These are phyloP conservation scores for Drosophila murphyi DNA, from an alignment of 1,140 invertebrate genomes.

Conservation along the genomic window DNA sequence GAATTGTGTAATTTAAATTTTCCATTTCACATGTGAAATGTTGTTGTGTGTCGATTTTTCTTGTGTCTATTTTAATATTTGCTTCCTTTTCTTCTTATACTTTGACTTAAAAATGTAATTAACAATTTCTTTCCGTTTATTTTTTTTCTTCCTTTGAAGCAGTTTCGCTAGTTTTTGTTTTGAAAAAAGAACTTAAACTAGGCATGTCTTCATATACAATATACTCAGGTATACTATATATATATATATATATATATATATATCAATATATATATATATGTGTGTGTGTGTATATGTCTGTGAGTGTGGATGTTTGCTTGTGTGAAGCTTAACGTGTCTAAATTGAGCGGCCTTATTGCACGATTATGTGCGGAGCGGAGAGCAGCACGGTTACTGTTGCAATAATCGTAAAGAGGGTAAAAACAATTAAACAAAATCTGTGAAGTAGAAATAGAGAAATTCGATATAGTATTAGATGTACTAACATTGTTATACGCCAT, in stretches of 20 bases:
- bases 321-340: slow-evolving; percentile 69
- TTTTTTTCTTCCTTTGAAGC: slow-evolving; percentile 57
- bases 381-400: slow-evolving; percentile 97
- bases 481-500: neutral
- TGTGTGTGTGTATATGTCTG: slow-evolving; percentile 22
- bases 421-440: slow-evolving; percentile 98
- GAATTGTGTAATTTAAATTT: slow-evolving; percentile 28
- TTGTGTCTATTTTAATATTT: slow-evolving; percentile 45
- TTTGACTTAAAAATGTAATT: slow-evolving; percentile 83
- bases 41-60: slow-evolving; percentile 45
- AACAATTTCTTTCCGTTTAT: slow-evolving; percentile 73
- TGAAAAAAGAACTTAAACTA: slow-evolving; percentile 78
- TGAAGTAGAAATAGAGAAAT: slow-evolving; percentile 58
- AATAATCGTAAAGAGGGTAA: slow-evolving; percentile 97
- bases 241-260: neutral
- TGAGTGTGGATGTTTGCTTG: slow-evolving; percentile 21
- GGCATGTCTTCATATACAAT: slow-evolving; percentile 37
- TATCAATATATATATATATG: slow-evolving; percentile 3
- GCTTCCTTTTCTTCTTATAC: slow-evolving; percentile 30
- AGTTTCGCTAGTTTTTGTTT: slow-evolving; percentile 69
- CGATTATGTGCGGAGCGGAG: slow-evolving; percentile 97
- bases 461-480: neutral
- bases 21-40: slow-evolving; percentile 30
- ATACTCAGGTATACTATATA: slow-evolving; percentile 20
- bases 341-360: slow-evolving; percentile 88